Evolutionary conservation across 2,888 invertebrate species (phyloP).

Genomic region (Lepidocyrtoides sp.): DNA sequence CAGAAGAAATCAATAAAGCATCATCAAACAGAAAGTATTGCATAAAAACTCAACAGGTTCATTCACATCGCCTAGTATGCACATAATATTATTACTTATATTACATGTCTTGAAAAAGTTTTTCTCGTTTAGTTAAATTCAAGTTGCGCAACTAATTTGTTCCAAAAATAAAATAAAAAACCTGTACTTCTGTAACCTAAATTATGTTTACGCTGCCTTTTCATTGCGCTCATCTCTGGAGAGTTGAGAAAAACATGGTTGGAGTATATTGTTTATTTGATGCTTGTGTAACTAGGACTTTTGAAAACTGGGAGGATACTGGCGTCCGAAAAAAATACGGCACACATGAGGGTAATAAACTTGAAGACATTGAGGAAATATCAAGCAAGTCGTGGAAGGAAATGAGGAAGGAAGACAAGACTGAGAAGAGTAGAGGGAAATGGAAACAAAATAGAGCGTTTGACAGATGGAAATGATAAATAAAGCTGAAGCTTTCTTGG

Average conservation of each 20-base stretch:
- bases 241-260: background rate
- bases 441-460: conserved; percentile 9
- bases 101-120: background rate
- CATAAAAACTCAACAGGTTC: too few species aligned
- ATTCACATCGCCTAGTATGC: too few species aligned
- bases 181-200: background rate
- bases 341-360: conserved; percentile 68
- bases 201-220: background rate
- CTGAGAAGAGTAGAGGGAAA: background rate
- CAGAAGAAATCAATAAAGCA: too few species aligned
- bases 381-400: background rate
- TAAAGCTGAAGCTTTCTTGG: conserved; percentile 4
- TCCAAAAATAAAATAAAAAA: background rate
- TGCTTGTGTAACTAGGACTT: too few species aligned
- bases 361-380: conserved; percentile 44
- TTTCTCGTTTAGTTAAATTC: background rate
- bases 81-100: too few species aligned
- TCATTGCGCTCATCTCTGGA: background rate
- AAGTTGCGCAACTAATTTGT: background rate
- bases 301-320: background rate
- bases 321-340: conserved; percentile 32
- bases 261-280: background rate
- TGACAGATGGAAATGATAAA: conserved; percentile 45
- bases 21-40: too few species aligned
- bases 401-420: conserved; percentile 14